These are phyloP conservation scores for Adelphocoris suturalis DNA, from an alignment of 2,888 invertebrate species.

Conservation along the genomic window DNA sequence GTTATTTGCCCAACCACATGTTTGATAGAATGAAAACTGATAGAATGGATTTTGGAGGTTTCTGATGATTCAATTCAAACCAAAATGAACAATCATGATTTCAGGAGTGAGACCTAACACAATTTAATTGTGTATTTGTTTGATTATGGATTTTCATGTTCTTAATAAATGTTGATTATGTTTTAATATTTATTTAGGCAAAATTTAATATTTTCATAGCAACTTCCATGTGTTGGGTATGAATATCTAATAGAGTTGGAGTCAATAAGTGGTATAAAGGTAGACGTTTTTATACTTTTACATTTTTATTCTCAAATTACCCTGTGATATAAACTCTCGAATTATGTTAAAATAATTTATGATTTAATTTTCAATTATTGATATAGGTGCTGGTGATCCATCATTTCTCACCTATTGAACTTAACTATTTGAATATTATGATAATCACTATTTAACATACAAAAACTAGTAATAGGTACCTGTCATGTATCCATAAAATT, in stretches of 20 bases:
- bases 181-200: slow-evolving; percentile 74
- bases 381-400: no score
- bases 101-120: slow-evolving; percentile 49
- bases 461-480: no score
- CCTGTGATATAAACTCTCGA: slow-evolving; percentile 72
- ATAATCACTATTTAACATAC: no score
- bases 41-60: slow-evolving; percentile 80
- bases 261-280: background rate
- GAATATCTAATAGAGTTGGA: background rate
- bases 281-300: slow-evolving; percentile 68
- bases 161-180: slow-evolving; percentile 73
- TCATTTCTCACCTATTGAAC: slow-evolving; percentile 34
- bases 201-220: slow-evolving; percentile 74
- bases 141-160: slow-evolving; percentile 71
- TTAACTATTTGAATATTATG: background rate
- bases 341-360: slow-evolving; percentile 35
- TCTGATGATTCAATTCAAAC: slow-evolving; percentile 78
- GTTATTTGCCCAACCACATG: slow-evolving; percentile 79
- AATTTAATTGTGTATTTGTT: slow-evolving; percentile 58
- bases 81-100: slow-evolving; percentile 51
- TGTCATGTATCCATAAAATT: no score
- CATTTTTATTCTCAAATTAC: slow-evolving; percentile 72
- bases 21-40: slow-evolving; percentile 80
- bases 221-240: slow-evolving; percentile 55
- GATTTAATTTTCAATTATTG: no score